Evolutionary conservation across 2,888 invertebrate genomes (phyloP), one percentile per base, ranked within the genome.

Genomic region (Argyresthia albistria): DNA sequence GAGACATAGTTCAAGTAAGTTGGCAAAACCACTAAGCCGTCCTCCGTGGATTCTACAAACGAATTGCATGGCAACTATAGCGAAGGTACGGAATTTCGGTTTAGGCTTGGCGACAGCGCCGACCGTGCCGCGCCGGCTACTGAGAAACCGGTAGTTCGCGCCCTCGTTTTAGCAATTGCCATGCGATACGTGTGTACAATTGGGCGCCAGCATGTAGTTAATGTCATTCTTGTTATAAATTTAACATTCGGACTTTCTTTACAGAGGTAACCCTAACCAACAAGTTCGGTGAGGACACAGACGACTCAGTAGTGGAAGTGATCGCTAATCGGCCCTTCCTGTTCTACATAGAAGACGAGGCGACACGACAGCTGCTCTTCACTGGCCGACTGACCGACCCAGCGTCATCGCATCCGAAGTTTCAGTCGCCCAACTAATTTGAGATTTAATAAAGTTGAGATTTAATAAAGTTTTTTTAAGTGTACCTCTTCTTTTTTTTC

Each of bases 281-380:
- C 73, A 94, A 94, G 75, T 93, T 94, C 61, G 92, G 93, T 0
- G 90, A 89, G 54, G 88, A 89, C 42, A 25, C 25, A 2, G 86
- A 88, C 36, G 89, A 89, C 8, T 74, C 80, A 14, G 69, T 71
- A 16, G 88, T 87, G 4, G 89, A 90, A 53, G 92, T 95, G 67
- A 84, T 90, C 46, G 94, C 91, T 1, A 90, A 92, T 67, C 92
- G 90, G 57, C 95, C 95, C 0, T 95, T 95, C 80, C 65, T 95
- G 52, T 94, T 95, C 80, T 93, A 93, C 72, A 93, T 95, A 56
- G 93, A 94, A 67, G 95, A 95, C 61, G 93, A 93, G 62, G 78
- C 80, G 0, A 92, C 91, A 0, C 90, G 91, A n/a, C 93, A 93
- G 42, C 88, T 94, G 50, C 75, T 95, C 25, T 94, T 93, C 75